Evolutionary conservation across 2,888 invertebrate genomes (phyloP).

Genomic region (Stenchaetothrips biformis): DNA sequence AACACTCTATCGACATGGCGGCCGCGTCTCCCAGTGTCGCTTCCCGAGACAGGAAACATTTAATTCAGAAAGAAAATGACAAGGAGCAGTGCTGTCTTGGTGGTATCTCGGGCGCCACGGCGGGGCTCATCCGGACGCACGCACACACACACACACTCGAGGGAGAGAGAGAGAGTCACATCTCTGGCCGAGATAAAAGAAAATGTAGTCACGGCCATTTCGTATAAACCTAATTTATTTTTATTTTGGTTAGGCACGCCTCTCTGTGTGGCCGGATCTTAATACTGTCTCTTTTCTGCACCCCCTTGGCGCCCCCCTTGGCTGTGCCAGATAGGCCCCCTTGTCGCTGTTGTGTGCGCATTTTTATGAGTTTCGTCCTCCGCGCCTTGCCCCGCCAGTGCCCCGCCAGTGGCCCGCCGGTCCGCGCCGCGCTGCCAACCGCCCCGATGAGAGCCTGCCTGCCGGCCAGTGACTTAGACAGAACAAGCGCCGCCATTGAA

Average conservation of each 20-base stretch:
- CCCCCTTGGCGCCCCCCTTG: background rate
- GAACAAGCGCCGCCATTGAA: background rate
- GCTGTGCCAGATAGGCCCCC: conserved; percentile 1
- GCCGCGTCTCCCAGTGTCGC: background rate
- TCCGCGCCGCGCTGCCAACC: background rate
- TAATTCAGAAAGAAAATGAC: conserved; percentile 23
- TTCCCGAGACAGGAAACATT: conserved; percentile 15
- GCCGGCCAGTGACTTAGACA: background rate
- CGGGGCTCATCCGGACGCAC: background rate
- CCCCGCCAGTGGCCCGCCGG: background rate
- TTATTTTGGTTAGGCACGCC: conserved; percentile 22
- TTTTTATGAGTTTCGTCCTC: conserved; percentile 21
- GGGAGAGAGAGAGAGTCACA: background rate
- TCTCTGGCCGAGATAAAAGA: conserved; percentile 24
- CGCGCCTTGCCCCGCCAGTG: background rate
- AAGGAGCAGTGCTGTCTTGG: background rate
- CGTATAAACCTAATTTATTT: conserved; percentile 25
- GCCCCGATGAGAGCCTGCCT: background rate
- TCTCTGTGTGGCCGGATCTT: conserved; percentile 17
- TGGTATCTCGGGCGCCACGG: background rate
- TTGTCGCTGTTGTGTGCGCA: background rate
- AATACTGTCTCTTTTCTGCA: conserved; percentile 14
- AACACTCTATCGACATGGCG: background rate
- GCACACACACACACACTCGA: conserved; percentile 1
- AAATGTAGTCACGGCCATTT: conserved; percentile 23